Conservation (phyloP, 1,140 invertebrate genomes). For the Aphaenogaster rudis region DNA sequence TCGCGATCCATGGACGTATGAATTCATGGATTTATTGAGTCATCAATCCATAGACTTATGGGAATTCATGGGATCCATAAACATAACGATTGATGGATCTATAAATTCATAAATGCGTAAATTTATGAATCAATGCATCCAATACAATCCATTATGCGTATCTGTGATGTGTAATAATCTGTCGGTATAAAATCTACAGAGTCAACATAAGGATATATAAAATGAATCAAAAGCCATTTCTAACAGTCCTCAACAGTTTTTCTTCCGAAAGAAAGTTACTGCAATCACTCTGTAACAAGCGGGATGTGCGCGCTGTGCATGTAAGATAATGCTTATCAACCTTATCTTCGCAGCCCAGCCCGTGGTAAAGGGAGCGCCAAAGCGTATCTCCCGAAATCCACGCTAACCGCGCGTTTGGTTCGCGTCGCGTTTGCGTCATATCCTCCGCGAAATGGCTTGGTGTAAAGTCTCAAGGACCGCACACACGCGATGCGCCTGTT, state of each 20-base stretch:
- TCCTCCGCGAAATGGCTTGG: constrained; percentile 22
- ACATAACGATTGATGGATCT: constrained; percentile 15
- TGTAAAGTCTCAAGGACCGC: constrained; percentile 53
- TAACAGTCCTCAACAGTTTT: neutral
- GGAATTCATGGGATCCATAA: neutral
- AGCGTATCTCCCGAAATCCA: constrained; percentile 40
- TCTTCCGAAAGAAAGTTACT: neutral
- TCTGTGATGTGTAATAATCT: neutral
- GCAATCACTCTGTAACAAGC: neutral
- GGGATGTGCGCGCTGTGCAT: neutral
- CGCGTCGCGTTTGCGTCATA: constrained; percentile 46
- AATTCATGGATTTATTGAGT: constrained; percentile 37
- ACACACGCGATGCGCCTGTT: constrained; percentile 26
- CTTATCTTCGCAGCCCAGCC: neutral
- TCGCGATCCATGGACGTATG: neutral
- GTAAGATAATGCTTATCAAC: constrained; percentile 46
- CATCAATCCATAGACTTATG: constrained; percentile 6
- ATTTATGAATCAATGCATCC: neutral
- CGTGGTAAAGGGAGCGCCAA: constrained; percentile 3
- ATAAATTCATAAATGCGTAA: constrained; percentile 31
- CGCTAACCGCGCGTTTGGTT: neutral
- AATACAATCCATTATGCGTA: neutral
- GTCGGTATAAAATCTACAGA: neutral
- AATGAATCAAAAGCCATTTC: neutral
- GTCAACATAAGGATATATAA: neutral